Conservation (phyloP, 2,888 invertebrate genomes). For the Notodonta ziczac region DNA sequence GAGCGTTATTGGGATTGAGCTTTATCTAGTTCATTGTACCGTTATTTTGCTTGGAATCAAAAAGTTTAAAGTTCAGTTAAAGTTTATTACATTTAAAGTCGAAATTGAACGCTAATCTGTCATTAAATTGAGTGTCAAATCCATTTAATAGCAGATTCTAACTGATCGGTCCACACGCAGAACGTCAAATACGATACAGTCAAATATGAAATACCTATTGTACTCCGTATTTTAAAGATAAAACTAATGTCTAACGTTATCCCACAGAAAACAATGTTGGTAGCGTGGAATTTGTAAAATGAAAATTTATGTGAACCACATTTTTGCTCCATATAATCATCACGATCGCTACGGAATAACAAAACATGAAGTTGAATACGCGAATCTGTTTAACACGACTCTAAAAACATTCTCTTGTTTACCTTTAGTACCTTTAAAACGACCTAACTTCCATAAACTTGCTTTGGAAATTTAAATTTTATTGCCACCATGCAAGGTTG, state of each 20-base stretch:
- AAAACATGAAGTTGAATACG: slow-evolving; percentile 28
- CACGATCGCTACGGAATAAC: slow-evolving; percentile 26
- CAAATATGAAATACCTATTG: too few species aligned
- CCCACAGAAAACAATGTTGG: not conserved
- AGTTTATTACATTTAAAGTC: too few species aligned
- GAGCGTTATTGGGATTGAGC: too few species aligned
- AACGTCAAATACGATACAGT: too few species aligned
- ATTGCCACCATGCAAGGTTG: not conserved
- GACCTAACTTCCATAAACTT: slow-evolving; percentile 3
- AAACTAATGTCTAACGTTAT: not conserved
- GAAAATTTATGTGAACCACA: not conserved
- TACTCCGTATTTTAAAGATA: too few species aligned
- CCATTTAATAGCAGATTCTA: too few species aligned
- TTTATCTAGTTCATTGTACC: too few species aligned
- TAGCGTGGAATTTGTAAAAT: not conserved
- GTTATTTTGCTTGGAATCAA: too few species aligned
- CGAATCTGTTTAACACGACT: slow-evolving; percentile 33
- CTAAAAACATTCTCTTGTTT: slow-evolving; percentile 35
- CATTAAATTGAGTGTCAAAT: too few species aligned
- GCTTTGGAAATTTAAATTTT: slow-evolving; percentile 1
- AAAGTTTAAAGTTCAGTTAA: too few species aligned
- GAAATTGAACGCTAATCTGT: too few species aligned
- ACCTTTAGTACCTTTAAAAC: slow-evolving; percentile 15
- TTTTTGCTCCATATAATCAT: slow-evolving; percentile 9
- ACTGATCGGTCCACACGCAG: too few species aligned